phyloP scores from a whole-genome alignment of 2,888 invertebrate genomes.

The Macaria notata region DNA sequence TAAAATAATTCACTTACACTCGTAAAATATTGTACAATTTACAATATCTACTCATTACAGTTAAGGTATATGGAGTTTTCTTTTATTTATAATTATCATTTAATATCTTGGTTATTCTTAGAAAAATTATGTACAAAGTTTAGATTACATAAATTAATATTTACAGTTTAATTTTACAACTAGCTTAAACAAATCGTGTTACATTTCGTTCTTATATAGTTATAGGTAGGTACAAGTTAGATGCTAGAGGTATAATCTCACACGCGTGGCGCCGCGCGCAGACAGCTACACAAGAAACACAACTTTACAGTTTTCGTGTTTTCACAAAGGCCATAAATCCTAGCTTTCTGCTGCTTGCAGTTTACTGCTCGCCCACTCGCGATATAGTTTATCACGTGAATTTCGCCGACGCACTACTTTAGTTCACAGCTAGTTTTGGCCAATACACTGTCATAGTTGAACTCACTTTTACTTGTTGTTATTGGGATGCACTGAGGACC shows the following conservation, averaged over 20 bases:
- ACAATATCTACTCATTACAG: conserved; percentile 24
- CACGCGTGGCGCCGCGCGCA: conserved; percentile 45
- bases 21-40: conserved; percentile 18
- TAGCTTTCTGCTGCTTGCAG: conserved; percentile 60
- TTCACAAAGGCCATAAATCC: conserved; percentile 65
- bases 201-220: conserved; percentile 27
- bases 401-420: conserved; percentile 58
- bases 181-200: conserved; percentile 27
- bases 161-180: conserved; percentile 47
- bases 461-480: conserved; percentile 25
- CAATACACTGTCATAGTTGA: conserved; percentile 46
- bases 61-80: neutral
- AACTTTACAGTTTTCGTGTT: conserved; percentile 68
- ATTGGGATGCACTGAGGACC: conserved; percentile 37
- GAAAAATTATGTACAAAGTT: conserved; percentile 54
- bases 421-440: conserved; percentile 45
- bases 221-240: conserved; percentile 45
- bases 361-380: conserved; percentile 66
- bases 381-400: conserved; percentile 68
- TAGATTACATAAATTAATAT: conserved; percentile 66
- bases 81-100: neutral
- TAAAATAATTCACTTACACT: conserved; percentile 36
- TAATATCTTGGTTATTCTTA: neutral
- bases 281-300: conserved; percentile 59
- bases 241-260: conserved; percentile 37